phyloP scores from a whole-genome alignment of 2,888 invertebrate species.

The Andrena praecox region DNA sequence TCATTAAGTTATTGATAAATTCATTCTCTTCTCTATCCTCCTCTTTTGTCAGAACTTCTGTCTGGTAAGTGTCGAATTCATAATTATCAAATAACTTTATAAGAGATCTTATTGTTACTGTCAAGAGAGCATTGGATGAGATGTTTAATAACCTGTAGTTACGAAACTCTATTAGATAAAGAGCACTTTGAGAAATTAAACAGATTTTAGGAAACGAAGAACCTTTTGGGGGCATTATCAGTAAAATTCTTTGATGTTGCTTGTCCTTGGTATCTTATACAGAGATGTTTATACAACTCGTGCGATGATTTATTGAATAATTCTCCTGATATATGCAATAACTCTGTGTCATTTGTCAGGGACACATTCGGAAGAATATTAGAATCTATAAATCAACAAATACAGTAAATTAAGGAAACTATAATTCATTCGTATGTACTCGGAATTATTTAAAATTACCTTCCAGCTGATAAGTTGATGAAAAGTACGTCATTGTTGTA shows the following conservation, averaged over 20 bases:
- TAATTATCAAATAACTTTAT: constrained; percentile 72
- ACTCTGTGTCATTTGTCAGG: constrained; percentile 43
- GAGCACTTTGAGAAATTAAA: constrained; percentile 6
- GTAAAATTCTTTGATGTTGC: constrained; percentile 51
- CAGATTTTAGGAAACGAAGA: constrained; percentile 30
- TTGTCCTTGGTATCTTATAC: constrained; percentile 67
- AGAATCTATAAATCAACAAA: constrained; percentile 17
- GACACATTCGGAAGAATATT: background rate
- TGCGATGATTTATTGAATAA: constrained; percentile 33
- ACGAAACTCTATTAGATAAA: constrained; percentile 3
- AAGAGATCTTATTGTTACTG: constrained; percentile 52
- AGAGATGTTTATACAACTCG: constrained; percentile 34
- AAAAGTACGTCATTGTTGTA: background rate
- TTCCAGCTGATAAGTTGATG: background rate
- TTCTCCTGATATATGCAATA: constrained; percentile 43
- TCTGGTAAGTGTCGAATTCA: constrained; percentile 59
- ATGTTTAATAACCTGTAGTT: constrained; percentile 59
- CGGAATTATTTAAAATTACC: constrained; percentile 34
- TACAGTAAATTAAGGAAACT: background rate
- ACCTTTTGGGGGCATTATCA: constrained; percentile 72
- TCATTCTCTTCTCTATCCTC: constrained; percentile 67
- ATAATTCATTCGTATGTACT: background rate
- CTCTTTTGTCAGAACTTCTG: constrained; percentile 61
- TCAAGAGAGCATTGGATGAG: constrained; percentile 5
- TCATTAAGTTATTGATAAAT: constrained; percentile 66